phyloP scores from a whole-genome alignment of 1,140 invertebrate species.

The Drosophila mojavensis region DNA sequence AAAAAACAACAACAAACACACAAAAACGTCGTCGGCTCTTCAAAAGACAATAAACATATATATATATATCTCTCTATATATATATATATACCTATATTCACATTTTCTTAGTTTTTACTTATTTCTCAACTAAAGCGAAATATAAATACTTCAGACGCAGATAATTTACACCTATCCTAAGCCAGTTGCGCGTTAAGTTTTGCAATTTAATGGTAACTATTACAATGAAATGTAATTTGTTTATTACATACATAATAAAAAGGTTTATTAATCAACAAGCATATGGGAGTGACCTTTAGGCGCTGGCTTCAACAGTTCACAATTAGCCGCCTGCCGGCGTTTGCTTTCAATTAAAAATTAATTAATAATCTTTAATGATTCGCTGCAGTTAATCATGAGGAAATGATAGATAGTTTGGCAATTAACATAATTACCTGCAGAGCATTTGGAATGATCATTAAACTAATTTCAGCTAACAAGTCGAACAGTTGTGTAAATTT shows the following conservation, averaged over 20 bases:
- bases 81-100: not conserved
- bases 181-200: slow-evolving; percentile 10
- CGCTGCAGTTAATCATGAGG: slow-evolving; percentile 55
- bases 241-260: slow-evolving; percentile 40
- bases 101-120: slow-evolving; percentile 3
- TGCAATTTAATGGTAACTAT: slow-evolving; percentile 44
- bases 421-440: slow-evolving; percentile 63
- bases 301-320: slow-evolving; percentile 35
- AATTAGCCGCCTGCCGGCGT: slow-evolving; percentile 54
- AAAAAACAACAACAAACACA: not conserved
- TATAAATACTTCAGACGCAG: slow-evolving; percentile 10
- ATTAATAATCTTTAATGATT: slow-evolving; percentile 72
- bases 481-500: slow-evolving; percentile 55
- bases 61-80: not conserved
- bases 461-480: slow-evolving; percentile 46
- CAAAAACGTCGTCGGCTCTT: slow-evolving; percentile 50
- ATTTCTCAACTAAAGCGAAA: slow-evolving; percentile 19
- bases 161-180: slow-evolving; percentile 27
- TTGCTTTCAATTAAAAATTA: slow-evolving; percentile 68
- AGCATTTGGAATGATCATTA: slow-evolving; percentile 48
- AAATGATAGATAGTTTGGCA: slow-evolving; percentile 66
- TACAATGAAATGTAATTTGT: slow-evolving; percentile 54
- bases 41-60: slow-evolving; percentile 49
- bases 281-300: slow-evolving; percentile 32
- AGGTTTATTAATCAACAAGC: slow-evolving; percentile 51